Evolutionary conservation across 2,113 vertebrate species (phyloP).

Genomic region (Tretioscincus oriximinensis): DNA sequence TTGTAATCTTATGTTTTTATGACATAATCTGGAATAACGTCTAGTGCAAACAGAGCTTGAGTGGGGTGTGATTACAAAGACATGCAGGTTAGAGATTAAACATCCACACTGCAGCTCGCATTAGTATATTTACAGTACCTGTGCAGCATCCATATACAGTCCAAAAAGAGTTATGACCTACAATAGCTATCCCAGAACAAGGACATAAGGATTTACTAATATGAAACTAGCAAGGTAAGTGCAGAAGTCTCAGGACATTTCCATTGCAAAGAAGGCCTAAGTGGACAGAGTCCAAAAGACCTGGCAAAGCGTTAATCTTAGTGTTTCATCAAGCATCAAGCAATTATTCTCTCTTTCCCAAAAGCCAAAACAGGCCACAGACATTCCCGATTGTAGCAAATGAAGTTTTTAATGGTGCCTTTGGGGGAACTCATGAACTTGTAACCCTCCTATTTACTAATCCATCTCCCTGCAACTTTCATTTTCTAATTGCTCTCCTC

Average conservation of each 20-base stretch:
- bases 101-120: too few relatives aligned
- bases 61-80: too few relatives aligned
- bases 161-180: too few relatives aligned
- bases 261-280: not conserved
- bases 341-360: slow-evolving; percentile 54
- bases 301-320: slow-evolving; percentile 7
- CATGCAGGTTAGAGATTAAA: too few relatives aligned
- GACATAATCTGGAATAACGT: too few relatives aligned
- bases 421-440: slow-evolving; percentile 63
- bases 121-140: too few relatives aligned
- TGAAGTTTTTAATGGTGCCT: slow-evolving; percentile 67
- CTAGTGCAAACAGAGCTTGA: too few relatives aligned
- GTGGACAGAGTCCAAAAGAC: not conserved
- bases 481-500: slow-evolving; percentile 52
- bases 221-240: too few relatives aligned
- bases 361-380: slow-evolving; percentile 45
- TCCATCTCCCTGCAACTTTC: slow-evolving; percentile 45
- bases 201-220: too few relatives aligned
- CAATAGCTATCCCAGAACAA: too few relatives aligned
- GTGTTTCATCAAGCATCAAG: slow-evolving; percentile 57
- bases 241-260: not conserved
- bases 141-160: too few relatives aligned
- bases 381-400: slow-evolving; percentile 59
- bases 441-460: slow-evolving; percentile 66
- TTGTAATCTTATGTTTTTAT: too few relatives aligned